phyloP scores from a whole-genome alignment of 2,888 invertebrate species.

The Diaperis boleti region DNA sequence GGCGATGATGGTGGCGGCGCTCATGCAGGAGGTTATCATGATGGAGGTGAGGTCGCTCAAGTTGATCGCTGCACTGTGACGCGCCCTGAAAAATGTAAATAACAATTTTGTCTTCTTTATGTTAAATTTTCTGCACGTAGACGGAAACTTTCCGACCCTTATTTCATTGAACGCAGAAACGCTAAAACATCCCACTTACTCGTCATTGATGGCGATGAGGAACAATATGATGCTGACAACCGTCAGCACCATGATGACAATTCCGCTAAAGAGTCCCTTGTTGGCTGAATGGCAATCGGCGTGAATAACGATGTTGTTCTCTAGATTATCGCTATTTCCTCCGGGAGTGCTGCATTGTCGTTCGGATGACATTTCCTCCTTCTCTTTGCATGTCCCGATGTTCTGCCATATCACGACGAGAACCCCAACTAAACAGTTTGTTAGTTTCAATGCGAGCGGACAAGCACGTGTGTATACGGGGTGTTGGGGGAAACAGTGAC shows the following conservation, averaged over 20 bases:
- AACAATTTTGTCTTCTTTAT: neutral
- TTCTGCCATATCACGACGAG: slow-evolving; percentile 82
- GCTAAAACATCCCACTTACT: slow-evolving; percentile 58
- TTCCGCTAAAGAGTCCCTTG: slow-evolving; percentile 80
- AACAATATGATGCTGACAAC: slow-evolving; percentile 73
- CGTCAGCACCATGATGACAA: slow-evolving; percentile 69
- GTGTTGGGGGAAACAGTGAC: too few relatives aligned
- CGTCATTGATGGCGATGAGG: slow-evolving; percentile 70
- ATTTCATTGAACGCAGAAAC: neutral
- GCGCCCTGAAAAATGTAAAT: slow-evolving; percentile 63
- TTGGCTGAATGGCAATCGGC: slow-evolving; percentile 83
- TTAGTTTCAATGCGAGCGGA: slow-evolving; percentile 30
- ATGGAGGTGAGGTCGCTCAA: slow-evolving; percentile 70
- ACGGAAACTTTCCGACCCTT: too few relatives aligned
- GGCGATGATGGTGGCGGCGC: slow-evolving; percentile 71
- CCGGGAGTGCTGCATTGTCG: slow-evolving; percentile 51
- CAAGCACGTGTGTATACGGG: slow-evolving; percentile 11
- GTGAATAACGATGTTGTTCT: slow-evolving; percentile 64
- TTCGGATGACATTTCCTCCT: slow-evolving; percentile 60
- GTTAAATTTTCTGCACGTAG: neutral
- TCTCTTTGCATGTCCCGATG: slow-evolving; percentile 72
- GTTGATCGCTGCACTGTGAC: slow-evolving; percentile 65
- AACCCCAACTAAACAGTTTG: slow-evolving; percentile 74
- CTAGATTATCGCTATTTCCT: slow-evolving; percentile 50
- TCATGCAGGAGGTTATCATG: slow-evolving; percentile 70